phyloP scores from a whole-genome alignment of 2,888 invertebrate genomes.

The Drosophila buzzatii region DNA sequence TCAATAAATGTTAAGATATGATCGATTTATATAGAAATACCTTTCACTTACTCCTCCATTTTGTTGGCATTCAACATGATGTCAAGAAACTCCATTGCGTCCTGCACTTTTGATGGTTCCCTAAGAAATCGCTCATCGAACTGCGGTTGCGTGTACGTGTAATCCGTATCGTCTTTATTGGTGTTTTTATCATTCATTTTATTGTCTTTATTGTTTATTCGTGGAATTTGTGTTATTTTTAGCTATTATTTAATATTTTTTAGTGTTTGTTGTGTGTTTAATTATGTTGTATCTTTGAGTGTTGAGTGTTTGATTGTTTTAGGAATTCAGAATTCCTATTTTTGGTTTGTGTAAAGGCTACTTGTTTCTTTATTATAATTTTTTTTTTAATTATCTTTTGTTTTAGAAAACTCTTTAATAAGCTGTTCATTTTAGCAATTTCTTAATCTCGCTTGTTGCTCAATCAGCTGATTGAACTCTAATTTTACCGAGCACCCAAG shows the following conservation, averaged over 20 bases:
- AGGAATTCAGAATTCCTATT: not conserved
- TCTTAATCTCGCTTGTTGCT: not conserved
- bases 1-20: not conserved
- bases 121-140: slow-evolving; percentile 41
- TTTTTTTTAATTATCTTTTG: no score
- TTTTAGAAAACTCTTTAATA: no score
- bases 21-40: not conserved
- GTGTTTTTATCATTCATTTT: not conserved
- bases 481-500: not conserved
- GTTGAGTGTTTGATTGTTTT: not conserved
- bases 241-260: not conserved
- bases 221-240: not conserved
- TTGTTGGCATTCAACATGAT: slow-evolving; percentile 28
- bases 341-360: not conserved
- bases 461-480: not conserved
- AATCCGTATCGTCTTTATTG: not conserved
- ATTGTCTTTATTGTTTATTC: not conserved
- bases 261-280: not conserved
- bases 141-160: slow-evolving; percentile 16
- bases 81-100: slow-evolving; percentile 25
- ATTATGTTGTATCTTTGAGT: not conserved
- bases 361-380: not conserved
- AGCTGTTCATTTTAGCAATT: no score
- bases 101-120: slow-evolving; percentile 29
- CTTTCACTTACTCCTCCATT: slow-evolving; percentile 43